Evolutionary conservation across 2,888 invertebrate species (phyloP).

Genomic region (Meliscaeva auricollis): DNA sequence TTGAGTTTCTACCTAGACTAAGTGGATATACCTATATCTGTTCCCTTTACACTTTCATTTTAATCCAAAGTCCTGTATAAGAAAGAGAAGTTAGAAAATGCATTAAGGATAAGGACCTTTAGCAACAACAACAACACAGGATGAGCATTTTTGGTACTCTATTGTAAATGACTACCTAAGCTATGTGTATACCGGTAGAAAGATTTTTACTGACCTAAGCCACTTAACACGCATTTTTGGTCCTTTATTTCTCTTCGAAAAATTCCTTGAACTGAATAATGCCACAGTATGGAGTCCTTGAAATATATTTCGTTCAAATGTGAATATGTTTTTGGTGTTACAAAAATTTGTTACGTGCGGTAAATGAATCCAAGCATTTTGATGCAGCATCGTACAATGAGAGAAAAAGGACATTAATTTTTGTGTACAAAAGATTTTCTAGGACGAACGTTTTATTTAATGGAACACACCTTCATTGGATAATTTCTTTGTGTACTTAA

Average conservation of each 20-base stretch:
- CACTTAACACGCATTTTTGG: constrained; percentile 67
- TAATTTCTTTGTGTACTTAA: background rate
- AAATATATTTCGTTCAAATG: constrained; percentile 24
- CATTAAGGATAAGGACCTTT: constrained; percentile 20
- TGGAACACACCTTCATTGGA: constrained; percentile 25
- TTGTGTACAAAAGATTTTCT: no score
- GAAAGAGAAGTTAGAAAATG: background rate
- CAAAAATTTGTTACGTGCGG: constrained; percentile 70
- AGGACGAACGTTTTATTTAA: constrained; percentile 43
- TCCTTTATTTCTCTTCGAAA: constrained; percentile 3
- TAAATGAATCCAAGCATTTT: constrained; percentile 50
- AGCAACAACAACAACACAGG: background rate
- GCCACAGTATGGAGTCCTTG: constrained; percentile 59
- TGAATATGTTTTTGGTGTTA: constrained; percentile 42
- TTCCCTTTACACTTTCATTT: constrained; percentile 3
- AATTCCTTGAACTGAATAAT: constrained; percentile 57
- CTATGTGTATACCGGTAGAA: background rate
- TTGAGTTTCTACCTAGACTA: constrained; percentile 21
- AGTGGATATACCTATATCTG: constrained; percentile 3
- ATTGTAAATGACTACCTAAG: constrained; percentile 14
- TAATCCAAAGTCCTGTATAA: background rate
- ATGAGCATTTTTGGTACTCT: constrained; percentile 18
- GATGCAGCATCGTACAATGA: background rate
- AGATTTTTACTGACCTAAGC: constrained; percentile 57
- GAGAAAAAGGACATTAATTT: constrained; percentile 61